phyloP scores from a whole-genome alignment of 2,888 invertebrate species.

The Acrocyrtus sp. region DNA sequence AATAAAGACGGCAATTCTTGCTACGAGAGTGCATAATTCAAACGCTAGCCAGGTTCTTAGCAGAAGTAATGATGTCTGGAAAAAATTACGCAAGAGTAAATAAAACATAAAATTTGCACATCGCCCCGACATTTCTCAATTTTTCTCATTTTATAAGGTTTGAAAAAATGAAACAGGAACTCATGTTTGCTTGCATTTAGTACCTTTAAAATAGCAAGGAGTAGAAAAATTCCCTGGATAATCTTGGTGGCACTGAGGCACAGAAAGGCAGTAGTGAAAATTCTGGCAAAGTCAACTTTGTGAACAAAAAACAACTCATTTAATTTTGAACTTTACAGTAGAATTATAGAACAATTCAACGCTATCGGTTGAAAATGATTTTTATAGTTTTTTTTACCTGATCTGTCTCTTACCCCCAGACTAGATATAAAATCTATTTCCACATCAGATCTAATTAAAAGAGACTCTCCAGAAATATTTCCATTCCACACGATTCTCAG shows the following conservation, averaged over 20 bases:
- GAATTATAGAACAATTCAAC: too few relatives aligned
- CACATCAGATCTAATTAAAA: not conserved
- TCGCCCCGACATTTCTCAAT: too few relatives aligned
- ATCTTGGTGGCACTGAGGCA: slow-evolving; percentile 21
- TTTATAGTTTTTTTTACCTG: slow-evolving; percentile 3
- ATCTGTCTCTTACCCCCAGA: slow-evolving; percentile 25
- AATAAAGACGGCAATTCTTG: slow-evolving; percentile 8
- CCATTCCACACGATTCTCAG: slow-evolving; percentile 25
- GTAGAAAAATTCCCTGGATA: slow-evolving; percentile 21
- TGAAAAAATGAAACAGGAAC: too few relatives aligned
- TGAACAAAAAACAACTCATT: too few relatives aligned
- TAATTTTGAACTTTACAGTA: not conserved
- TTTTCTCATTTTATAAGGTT: too few relatives aligned
- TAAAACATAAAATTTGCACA: not conserved
- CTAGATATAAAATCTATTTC: slow-evolving; percentile 28
- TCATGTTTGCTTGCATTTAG: too few relatives aligned
- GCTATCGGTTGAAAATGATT: too few relatives aligned
- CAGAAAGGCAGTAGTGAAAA: slow-evolving; percentile 19
- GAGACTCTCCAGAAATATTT: slow-evolving; percentile 4
- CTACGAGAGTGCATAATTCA: slow-evolving; percentile 19
- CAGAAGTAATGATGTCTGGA: not conserved
- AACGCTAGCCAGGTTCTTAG: slow-evolving; percentile 12
- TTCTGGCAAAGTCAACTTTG: slow-evolving; percentile 17
- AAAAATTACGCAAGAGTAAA: too few relatives aligned
- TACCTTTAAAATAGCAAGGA: slow-evolving; percentile 20